phyloP scores from a whole-genome alignment of 2,797 vertebrate genomes.

The Chiloscyllium punctatum region DNA sequence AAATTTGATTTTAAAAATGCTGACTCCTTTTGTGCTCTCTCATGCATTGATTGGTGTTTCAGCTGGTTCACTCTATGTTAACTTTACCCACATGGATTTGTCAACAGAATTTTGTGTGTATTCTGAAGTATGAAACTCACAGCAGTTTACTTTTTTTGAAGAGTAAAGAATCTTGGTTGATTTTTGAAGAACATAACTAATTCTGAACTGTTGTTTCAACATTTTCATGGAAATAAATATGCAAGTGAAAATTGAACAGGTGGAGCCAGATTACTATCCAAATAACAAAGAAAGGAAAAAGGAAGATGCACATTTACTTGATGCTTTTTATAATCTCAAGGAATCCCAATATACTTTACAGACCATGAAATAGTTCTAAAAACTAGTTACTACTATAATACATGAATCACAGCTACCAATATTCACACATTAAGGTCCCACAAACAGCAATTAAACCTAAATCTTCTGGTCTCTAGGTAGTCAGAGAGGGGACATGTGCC shows the following conservation, averaged over 20 bases:
- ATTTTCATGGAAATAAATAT: background rate
- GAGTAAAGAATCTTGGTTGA: background rate
- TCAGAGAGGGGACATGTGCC: too few species aligned
- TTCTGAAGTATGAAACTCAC: background rate
- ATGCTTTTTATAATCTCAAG: background rate
- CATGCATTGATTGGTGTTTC: background rate
- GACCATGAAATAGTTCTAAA: background rate
- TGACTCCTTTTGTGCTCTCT: background rate
- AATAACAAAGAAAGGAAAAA: background rate
- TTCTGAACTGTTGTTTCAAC: background rate
- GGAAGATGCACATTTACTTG: background rate
- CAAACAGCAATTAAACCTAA: background rate
- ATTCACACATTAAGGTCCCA: background rate
- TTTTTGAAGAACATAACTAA: background rate
- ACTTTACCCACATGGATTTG: background rate
- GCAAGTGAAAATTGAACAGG: background rate
- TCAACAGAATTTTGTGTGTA: background rate
- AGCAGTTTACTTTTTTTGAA: background rate
- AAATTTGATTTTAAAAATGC: background rate
- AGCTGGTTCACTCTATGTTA: background rate
- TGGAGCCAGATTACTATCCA: background rate
- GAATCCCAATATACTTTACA: background rate
- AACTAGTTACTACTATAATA: background rate
- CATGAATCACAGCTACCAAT: background rate
- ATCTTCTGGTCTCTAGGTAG: too few species aligned